Evolutionary conservation across 2,113 vertebrate genomes (phyloP).

Genomic region (Parus major): DNA sequence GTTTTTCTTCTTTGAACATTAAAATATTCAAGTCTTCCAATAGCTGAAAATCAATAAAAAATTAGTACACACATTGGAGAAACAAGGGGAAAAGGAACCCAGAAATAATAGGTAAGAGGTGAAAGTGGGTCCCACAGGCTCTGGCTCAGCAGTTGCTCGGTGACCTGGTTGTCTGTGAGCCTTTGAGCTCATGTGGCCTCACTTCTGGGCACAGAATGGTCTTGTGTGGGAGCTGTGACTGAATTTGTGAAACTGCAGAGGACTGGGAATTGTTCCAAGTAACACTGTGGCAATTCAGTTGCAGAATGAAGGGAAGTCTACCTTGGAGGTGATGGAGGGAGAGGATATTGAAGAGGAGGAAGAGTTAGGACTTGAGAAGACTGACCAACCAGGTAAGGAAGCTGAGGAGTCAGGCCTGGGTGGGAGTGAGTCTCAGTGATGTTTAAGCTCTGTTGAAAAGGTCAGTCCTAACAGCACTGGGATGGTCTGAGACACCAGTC

Average conservation of each 20-base stretch:
- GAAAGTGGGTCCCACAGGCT: neutral
- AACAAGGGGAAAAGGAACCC: neutral
- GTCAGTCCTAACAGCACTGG: neutral
- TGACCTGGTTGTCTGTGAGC: neutral
- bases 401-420: neutral
- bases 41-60: neutral
- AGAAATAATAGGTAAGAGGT: neutral
- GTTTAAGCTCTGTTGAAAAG: neutral
- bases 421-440: neutral
- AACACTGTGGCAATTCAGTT: neutral
- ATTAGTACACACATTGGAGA: neutral
- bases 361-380: constrained; percentile 21
- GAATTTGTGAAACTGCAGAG: neutral
- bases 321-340: constrained; percentile 62
- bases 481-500: neutral
- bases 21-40: neutral
- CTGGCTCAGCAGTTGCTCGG: neutral
- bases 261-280: neutral
- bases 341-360: constrained; percentile 74
- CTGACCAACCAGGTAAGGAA: constrained; percentile 54
- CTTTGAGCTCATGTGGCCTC: neutral
- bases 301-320: constrained; percentile 75
- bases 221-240: neutral
- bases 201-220: too few species aligned
- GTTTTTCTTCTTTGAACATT: neutral